Conservation (phyloP, 2,113 vertebrate species). For the Pluvialis apricaria region DNA sequence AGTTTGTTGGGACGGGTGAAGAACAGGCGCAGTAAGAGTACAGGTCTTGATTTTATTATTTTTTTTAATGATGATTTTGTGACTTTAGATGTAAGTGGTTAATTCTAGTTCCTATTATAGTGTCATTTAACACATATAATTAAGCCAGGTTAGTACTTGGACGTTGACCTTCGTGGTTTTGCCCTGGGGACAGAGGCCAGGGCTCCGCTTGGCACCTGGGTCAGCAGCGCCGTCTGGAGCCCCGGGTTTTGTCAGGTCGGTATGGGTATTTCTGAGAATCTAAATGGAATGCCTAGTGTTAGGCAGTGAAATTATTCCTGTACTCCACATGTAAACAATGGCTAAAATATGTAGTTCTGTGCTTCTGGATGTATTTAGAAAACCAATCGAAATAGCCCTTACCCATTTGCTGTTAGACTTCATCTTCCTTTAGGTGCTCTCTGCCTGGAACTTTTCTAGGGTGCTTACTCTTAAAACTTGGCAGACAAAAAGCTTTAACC, state of each 20-base stretch:
- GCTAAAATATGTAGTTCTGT: neutral
- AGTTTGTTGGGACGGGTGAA: neutral
- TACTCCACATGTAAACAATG: neutral
- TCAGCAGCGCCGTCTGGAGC: neutral
- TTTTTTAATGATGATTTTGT: neutral
- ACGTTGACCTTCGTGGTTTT: too few relatives aligned
- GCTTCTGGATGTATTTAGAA: neutral
- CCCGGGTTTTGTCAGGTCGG: neutral
- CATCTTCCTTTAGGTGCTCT: neutral
- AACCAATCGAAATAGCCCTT: neutral
- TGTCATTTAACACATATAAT: neutral
- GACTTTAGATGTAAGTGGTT: neutral
- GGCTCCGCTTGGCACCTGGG: neutral
- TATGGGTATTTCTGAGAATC: neutral
- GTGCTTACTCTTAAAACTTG: neutral
- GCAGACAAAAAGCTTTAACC: neutral
- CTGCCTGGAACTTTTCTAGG: neutral
- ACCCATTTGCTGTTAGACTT: neutral
- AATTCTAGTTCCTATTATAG: neutral
- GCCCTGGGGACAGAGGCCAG: too few relatives aligned
- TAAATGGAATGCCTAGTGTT: too few relatives aligned
- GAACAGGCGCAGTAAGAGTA: neutral
- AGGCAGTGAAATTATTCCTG: neutral
- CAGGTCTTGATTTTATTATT: neutral
- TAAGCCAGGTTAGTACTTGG: neutral